A percentile compares a stretch with the other conserved stretches of the same genome.
phyloP scores from a whole-genome alignment of 2,888 invertebrate genomes.

The Pyrochroa serraticornis region DNA sequence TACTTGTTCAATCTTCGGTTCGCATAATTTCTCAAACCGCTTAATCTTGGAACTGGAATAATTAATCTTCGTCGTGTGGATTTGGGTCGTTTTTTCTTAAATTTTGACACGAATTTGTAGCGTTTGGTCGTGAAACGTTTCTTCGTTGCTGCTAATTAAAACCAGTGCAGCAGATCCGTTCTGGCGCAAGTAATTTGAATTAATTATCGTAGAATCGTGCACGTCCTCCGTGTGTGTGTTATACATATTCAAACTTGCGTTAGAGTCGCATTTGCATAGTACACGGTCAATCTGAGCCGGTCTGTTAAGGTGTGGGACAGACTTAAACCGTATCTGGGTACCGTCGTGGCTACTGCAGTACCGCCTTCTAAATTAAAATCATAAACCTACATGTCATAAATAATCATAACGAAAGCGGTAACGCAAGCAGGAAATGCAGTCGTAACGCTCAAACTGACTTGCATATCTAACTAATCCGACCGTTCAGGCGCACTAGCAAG shows the following conservation, averaged over 20 bases:
- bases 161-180: constrained; percentile 36
- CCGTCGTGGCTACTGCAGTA: constrained; percentile 4
- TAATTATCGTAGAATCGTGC: constrained; percentile 44
- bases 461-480: not conserved
- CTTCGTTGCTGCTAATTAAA: constrained; percentile 48
- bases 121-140: constrained; percentile 41
- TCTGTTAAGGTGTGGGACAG: constrained; percentile 28
- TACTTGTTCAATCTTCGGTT: too few relatives aligned
- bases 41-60: too few relatives aligned
- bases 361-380: constrained; percentile 21
- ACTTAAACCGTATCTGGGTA: constrained; percentile 18
- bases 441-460: not conserved
- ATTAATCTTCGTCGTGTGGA: too few relatives aligned
- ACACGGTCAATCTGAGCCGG: constrained; percentile 32
- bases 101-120: not conserved
- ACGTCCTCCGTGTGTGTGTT: constrained; percentile 34
- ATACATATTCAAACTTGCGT: constrained; percentile 51
- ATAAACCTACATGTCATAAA: constrained; percentile 18
- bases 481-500: not conserved
- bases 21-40: too few relatives aligned
- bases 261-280: constrained; percentile 47
- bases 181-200: constrained; percentile 47
- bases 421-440: constrained; percentile 18
- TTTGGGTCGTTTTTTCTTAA: too few relatives aligned
- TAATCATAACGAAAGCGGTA: constrained; percentile 23